A percentile compares a stretch with the other conserved stretches of the same genome.
Evolutionary conservation across 2,797 vertebrate species (phyloP).

Genomic region (Nannoperca obscura): DNA sequence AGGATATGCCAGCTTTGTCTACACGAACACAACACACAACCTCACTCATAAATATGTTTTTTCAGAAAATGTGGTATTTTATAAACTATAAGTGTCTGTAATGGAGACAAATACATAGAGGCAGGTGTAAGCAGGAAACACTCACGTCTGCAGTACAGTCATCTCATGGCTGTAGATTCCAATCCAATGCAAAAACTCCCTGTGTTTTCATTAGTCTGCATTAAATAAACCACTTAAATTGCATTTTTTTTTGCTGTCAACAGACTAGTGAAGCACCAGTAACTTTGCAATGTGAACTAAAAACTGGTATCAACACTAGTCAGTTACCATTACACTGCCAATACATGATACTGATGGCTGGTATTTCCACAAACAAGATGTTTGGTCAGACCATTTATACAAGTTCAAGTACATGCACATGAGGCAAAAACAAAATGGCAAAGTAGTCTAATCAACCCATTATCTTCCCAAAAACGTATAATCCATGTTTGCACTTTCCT

Average conservation of each 20-base stretch:
- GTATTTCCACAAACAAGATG: neutral
- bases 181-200: constrained; percentile 10
- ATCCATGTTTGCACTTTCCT: neutral
- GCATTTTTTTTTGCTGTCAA: neutral
- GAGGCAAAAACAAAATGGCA: neutral
- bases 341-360: neutral
- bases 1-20: constrained; percentile 28
- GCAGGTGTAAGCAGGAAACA: constrained; percentile 28
- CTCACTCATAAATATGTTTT: constrained; percentile 45
- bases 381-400: neutral
- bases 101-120: constrained; percentile 46
- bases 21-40: constrained; percentile 5
- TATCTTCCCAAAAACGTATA: neutral
- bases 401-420: neutral
- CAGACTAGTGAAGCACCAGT: constrained; percentile 17
- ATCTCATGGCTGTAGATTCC: constrained; percentile 24
- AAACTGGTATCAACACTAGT: neutral
- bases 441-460: neutral
- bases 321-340: neutral
- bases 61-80: constrained; percentile 33
- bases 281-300: constrained; percentile 13
- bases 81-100: constrained; percentile 34
- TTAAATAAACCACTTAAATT: constrained; percentile 30
- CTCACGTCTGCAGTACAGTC: constrained; percentile 7
- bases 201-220: constrained; percentile 43